A percentile compares a stretch with the other conserved stretches of the same genome.
phyloP scores from a whole-genome alignment of 2,888 invertebrate genomes.

The Cheilosia scutellata region DNA sequence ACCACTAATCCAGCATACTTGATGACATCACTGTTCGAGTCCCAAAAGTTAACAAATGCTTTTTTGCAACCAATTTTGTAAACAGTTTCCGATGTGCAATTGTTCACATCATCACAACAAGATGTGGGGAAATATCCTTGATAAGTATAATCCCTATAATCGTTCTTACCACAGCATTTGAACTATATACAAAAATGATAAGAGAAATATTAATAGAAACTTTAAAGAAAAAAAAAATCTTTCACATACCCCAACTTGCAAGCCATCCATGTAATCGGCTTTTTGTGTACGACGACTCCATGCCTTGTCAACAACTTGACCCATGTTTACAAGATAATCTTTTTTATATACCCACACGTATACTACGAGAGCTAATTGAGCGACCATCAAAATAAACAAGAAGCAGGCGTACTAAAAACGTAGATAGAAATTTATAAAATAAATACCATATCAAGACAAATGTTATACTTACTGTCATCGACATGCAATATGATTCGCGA shows the following conservation, averaged over 20 bases:
- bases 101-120: slow-evolving; percentile 80
- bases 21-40: slow-evolving; percentile 84
- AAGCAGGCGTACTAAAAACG: slow-evolving; percentile 58
- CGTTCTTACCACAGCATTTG: slow-evolving; percentile 82
- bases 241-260: slow-evolving; percentile 81
- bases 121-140: slow-evolving; percentile 81
- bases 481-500: slow-evolving; percentile 94
- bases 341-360: slow-evolving; percentile 88
- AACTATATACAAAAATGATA: slow-evolving; percentile 77
- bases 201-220: neutral
- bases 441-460: neutral
- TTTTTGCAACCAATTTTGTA: slow-evolving; percentile 81
- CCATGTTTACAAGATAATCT: slow-evolving; percentile 85
- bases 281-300: slow-evolving; percentile 81
- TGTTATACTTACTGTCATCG: slow-evolving; percentile 88
- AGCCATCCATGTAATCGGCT: slow-evolving; percentile 82
- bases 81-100: slow-evolving; percentile 79
- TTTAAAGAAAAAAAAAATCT: neutral
- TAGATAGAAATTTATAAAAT: neutral
- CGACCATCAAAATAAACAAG: slow-evolving; percentile 89
- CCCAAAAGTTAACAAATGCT: slow-evolving; percentile 84
- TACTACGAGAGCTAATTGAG: slow-evolving; percentile 90
- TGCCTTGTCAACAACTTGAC: slow-evolving; percentile 85
- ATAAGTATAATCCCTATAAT: slow-evolving; percentile 80
- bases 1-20: slow-evolving; percentile 89